phyloP scores from a whole-genome alignment of 2,113 vertebrate genomes.

The Halcyon malimbica region DNA sequence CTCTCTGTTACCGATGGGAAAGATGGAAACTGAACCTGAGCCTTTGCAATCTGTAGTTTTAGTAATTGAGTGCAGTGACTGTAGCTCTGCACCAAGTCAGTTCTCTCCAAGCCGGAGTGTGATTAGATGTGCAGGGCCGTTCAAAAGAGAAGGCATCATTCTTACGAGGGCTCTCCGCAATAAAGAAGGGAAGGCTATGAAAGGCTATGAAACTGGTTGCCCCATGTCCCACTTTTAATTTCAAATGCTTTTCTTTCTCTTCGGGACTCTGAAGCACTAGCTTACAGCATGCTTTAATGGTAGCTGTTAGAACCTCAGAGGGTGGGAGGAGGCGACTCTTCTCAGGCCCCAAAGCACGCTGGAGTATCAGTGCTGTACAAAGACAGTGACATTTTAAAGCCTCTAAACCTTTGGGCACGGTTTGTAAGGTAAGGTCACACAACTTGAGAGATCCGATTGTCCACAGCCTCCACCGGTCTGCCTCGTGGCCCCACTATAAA shows the following conservation, averaged over 20 bases:
- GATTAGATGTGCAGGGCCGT: background rate
- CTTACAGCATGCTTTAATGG: background rate
- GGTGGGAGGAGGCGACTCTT: background rate
- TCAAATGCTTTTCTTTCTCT: background rate
- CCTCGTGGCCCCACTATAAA: rapidly evolving
- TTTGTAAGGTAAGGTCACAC: background rate
- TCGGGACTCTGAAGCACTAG: background rate
- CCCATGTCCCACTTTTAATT: background rate
- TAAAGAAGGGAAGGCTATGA: background rate
- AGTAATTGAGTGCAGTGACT: background rate
- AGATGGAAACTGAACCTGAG: background rate
- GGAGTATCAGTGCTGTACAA: background rate
- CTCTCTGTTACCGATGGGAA: background rate
- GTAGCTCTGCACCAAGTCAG: rapidly evolving
- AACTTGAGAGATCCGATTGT: rapidly evolving
- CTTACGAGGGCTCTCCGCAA: background rate
- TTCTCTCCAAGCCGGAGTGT: background rate
- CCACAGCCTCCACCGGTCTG: background rate
- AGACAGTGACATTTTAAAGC: background rate
- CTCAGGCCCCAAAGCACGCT: background rate
- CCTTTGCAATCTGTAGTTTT: background rate
- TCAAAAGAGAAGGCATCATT: background rate
- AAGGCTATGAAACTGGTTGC: background rate
- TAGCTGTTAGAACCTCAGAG: background rate
- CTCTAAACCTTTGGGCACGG: background rate